phyloP scores from a whole-genome alignment of 2,113 vertebrate genomes.

The Dicentrarchus labrax region DNA sequence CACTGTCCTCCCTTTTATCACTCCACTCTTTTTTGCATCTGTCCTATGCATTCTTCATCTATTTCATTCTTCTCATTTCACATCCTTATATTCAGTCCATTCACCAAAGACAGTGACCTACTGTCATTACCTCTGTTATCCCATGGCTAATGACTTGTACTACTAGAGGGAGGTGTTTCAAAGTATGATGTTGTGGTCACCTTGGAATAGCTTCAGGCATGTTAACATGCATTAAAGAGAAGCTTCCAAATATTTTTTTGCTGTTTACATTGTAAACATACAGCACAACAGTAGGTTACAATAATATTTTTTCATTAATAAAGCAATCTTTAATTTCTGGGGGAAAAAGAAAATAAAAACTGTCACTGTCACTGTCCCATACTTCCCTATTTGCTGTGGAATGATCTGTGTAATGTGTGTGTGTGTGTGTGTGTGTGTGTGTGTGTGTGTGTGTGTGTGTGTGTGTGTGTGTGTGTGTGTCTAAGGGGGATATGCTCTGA shows the following conservation, averaged over 20 bases:
- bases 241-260: neutral
- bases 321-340: neutral
- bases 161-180: constrained; percentile 13
- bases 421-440: neutral
- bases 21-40: constrained; percentile 47
- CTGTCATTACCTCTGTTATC: constrained; percentile 46
- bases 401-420: neutral
- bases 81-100: constrained; percentile 41
- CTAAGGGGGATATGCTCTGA: neutral
- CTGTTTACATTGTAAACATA: constrained; percentile 11
- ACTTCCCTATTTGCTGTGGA: neutral
- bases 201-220: constrained; percentile 36
- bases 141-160: constrained; percentile 48
- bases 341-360: too few relatives aligned
- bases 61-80: constrained; percentile 62
- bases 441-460: neutral
- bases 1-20: constrained; percentile 70
- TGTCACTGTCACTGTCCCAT: neutral
- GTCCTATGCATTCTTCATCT: constrained; percentile 63
- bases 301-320: neutral
- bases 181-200: constrained; percentile 44
- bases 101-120: constrained; percentile 37
- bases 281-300: neutral
- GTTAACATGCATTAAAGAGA: constrained; percentile 28
- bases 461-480: neutral